Evolutionary conservation across 2,797 vertebrate genomes (phyloP).

Genomic region (Eulemur rubriventer): DNA sequence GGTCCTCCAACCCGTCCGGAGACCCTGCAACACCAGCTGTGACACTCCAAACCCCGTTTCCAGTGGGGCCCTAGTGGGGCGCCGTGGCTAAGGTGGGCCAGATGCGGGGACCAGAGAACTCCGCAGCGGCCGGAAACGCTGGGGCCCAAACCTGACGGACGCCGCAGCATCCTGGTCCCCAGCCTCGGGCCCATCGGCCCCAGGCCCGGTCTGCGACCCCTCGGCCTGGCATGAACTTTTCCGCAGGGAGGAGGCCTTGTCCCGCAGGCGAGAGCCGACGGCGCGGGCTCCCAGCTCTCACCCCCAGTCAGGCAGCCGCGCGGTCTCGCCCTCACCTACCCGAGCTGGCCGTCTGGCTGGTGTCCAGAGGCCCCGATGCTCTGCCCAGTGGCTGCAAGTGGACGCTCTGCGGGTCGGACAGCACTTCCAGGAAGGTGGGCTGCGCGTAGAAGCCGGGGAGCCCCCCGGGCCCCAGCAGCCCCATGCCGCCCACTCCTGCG

Average conservation of each 20-base stretch:
- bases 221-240: conserved; percentile 64
- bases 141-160: conserved; percentile 40
- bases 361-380: conserved; percentile 89
- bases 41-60: background rate
- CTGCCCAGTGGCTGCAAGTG: conserved; percentile 93
- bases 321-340: conserved; percentile 86
- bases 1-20: too few species aligned
- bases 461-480: conserved; percentile 93
- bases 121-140: background rate
- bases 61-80: background rate
- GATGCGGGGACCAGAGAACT: background rate
- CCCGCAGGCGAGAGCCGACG: background rate
- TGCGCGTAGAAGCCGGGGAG: conserved; percentile 97
- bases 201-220: background rate
- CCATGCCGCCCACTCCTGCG: conserved; percentile 93
- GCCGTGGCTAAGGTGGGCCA: background rate
- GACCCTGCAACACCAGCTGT: background rate
- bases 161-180: background rate
- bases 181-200: background rate
- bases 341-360: conserved; percentile 95
- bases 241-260: conserved; percentile 14
- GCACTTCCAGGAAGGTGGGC: conserved; percentile 95
- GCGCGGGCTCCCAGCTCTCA: background rate
- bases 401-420: conserved; percentile 93
- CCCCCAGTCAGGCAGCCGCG: background rate